These are phyloP conservation scores for Ephialtes manifestator DNA, from an alignment of 2,888 invertebrate species.

Conservation along the genomic window DNA sequence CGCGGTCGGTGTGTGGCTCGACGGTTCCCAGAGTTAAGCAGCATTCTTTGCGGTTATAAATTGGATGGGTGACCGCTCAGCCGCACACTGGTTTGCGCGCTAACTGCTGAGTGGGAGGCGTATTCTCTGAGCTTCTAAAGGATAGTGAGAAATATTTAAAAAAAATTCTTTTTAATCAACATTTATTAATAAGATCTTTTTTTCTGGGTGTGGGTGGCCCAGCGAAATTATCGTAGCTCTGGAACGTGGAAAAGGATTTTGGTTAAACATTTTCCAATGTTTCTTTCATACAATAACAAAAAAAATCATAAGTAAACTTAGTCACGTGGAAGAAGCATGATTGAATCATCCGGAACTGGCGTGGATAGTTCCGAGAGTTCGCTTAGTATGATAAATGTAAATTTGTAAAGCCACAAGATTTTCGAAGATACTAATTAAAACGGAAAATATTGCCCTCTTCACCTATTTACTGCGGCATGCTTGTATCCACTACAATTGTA, in stretches of 20 bases:
- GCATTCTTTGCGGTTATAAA: too few relatives aligned
- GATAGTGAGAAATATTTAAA: too few relatives aligned
- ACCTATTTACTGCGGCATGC: not conserved
- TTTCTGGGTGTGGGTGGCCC: too few relatives aligned
- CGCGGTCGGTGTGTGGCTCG: too few relatives aligned
- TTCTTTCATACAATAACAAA: not conserved
- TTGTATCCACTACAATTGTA: constrained; percentile 6
- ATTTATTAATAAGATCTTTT: too few relatives aligned
- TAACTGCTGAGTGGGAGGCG: too few relatives aligned
- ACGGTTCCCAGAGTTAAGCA: too few relatives aligned
- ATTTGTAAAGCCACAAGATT: constrained; percentile 4
- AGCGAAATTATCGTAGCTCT: too few relatives aligned
- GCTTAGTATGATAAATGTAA: not conserved
- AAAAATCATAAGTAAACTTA: not conserved
- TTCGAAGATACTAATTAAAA: not conserved
- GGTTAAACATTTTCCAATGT: not conserved
- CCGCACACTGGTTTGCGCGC: too few relatives aligned
- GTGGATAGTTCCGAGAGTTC: not conserved
- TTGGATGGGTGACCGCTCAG: too few relatives aligned
- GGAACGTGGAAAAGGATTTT: not conserved
- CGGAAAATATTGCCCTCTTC: constrained; percentile 23
- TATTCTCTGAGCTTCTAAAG: too few relatives aligned
- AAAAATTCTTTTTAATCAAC: too few relatives aligned
- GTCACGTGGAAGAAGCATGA: not conserved
- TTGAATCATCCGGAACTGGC: not conserved